Percentiles rank a stretch among this genome's conserved stretches.
These are phyloP conservation scores for Melinaea menophilus DNA, from an alignment of 2,888 invertebrate species.

Conservation along the genomic window DNA sequence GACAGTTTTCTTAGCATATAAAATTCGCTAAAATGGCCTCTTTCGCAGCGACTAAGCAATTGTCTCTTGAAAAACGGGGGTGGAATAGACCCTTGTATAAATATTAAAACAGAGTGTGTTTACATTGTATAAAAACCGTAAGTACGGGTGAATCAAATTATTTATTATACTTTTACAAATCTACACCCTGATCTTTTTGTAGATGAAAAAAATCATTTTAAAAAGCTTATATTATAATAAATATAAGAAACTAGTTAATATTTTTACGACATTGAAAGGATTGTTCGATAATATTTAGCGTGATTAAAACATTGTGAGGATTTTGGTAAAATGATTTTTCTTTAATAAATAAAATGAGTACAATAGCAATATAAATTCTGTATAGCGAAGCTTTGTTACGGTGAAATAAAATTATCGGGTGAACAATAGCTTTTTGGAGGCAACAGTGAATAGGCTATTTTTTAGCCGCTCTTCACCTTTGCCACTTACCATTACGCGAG, in stretches of 20 bases:
- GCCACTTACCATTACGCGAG: slow-evolving; percentile 15
- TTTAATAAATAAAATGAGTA: slow-evolving; percentile 6
- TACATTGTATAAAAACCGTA: slow-evolving; percentile 7
- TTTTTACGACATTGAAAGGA: not conserved
- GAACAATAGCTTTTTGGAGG: slow-evolving; percentile 25
- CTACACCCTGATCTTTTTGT: too few relatives aligned
- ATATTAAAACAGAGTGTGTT: slow-evolving; percentile 22
- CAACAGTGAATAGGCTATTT: slow-evolving; percentile 25
- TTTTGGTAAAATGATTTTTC: not conserved
- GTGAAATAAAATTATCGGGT: slow-evolving; percentile 20
- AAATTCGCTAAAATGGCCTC: slow-evolving; percentile 20
- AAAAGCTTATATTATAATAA: too few relatives aligned
- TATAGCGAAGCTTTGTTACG: slow-evolving; percentile 18
- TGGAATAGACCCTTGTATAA: slow-evolving; percentile 22
- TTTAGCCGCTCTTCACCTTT: slow-evolving; percentile 26
- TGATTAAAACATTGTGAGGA: not conserved
- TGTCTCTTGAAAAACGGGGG: slow-evolving; percentile 27
- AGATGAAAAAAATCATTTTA: too few relatives aligned
- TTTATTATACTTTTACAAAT: not conserved
- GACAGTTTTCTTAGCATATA: slow-evolving; percentile 18
- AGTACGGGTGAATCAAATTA: not conserved
- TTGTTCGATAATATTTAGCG: not conserved
- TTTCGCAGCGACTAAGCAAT: slow-evolving; percentile 25
- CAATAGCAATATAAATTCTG: slow-evolving; percentile 12
- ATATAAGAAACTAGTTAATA: too few relatives aligned